phyloP scores from a whole-genome alignment of 2,888 invertebrate genomes.

The Drosophila parthenogenetica region DNA sequence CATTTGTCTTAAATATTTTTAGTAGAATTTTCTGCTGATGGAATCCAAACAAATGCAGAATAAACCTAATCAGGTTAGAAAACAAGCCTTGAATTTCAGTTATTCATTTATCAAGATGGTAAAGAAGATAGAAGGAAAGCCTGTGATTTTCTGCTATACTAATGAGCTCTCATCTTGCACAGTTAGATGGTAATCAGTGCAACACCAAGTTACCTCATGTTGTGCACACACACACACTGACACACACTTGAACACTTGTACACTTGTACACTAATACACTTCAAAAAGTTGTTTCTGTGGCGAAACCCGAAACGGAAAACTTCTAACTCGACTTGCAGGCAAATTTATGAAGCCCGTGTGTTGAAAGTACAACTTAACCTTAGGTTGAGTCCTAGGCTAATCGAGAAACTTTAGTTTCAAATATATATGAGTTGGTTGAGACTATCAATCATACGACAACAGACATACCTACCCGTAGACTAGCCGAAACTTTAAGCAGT shows the following conservation, averaged over 20 bases:
- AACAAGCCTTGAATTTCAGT: background rate
- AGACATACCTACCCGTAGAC: background rate
- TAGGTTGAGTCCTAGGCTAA: constrained; percentile 52
- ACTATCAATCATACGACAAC: constrained; percentile 64
- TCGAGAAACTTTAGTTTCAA: constrained; percentile 73
- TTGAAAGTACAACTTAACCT: constrained; percentile 32
- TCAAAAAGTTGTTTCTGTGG: constrained; percentile 28
- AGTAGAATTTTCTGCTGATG: background rate
- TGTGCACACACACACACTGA: constrained; percentile 36
- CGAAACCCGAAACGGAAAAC: constrained; percentile 49
- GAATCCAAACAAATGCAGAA: background rate
- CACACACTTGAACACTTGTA: constrained; percentile 16
- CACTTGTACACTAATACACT: constrained; percentile 32
- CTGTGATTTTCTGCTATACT: constrained; percentile 4
- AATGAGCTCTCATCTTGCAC: constrained; percentile 12
- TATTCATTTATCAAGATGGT: background rate
- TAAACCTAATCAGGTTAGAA: background rate
- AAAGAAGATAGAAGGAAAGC: background rate
- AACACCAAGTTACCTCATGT: constrained; percentile 50
- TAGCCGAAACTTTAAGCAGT: constrained; percentile 58
- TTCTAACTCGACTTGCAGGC: constrained; percentile 41
- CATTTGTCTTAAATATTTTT: constrained; percentile 1
- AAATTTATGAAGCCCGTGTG: constrained; percentile 58
- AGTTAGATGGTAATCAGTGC: constrained; percentile 39
- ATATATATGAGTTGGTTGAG: constrained; percentile 62